A percentile compares a stretch with the other conserved stretches of the same genome.
These are phyloP conservation scores for Andrena minutula DNA, from an alignment of 2,888 invertebrate species.

Conservation along the genomic window DNA sequence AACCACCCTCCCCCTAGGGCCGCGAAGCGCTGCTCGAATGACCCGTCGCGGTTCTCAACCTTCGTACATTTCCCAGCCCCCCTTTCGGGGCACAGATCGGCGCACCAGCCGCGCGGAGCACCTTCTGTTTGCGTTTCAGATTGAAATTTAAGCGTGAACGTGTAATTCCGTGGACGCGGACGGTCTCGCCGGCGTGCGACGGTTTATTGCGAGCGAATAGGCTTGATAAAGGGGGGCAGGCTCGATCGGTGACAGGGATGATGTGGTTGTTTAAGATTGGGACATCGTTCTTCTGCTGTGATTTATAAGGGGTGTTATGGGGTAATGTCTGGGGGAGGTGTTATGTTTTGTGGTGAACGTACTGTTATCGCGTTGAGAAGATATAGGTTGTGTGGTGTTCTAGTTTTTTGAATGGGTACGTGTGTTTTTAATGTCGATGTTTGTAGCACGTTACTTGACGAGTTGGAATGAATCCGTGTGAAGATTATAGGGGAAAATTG, in stretches of 20 bases:
- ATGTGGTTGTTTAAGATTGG: too few species aligned
- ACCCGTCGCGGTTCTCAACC: conserved; percentile 43
- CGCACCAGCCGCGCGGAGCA: neutral
- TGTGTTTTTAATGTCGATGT: too few species aligned
- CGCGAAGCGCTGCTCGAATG: neutral
- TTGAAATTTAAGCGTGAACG: neutral
- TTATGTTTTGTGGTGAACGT: neutral
- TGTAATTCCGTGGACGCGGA: neutral
- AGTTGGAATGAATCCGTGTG: too few species aligned
- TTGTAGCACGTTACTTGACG: too few species aligned
- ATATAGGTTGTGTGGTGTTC: too few species aligned
- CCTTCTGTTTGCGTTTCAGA: conserved; percentile 13
- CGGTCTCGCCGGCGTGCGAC: neutral
- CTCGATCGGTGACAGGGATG: too few species aligned
- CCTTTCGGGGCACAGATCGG: neutral
- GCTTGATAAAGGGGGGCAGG: too few species aligned
- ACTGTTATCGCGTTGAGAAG: too few species aligned
- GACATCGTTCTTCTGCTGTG: too few species aligned
- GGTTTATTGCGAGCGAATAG: too few species aligned
- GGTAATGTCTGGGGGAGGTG: neutral
- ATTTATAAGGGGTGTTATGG: neutral
- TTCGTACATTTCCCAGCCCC: neutral
- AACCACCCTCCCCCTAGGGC: conserved; percentile 27
- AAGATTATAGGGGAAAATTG: too few species aligned
- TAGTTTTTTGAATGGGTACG: too few species aligned